Conservation (phyloP, 2,113 vertebrate genomes). For the Archocentrus centrarchus region DNA sequence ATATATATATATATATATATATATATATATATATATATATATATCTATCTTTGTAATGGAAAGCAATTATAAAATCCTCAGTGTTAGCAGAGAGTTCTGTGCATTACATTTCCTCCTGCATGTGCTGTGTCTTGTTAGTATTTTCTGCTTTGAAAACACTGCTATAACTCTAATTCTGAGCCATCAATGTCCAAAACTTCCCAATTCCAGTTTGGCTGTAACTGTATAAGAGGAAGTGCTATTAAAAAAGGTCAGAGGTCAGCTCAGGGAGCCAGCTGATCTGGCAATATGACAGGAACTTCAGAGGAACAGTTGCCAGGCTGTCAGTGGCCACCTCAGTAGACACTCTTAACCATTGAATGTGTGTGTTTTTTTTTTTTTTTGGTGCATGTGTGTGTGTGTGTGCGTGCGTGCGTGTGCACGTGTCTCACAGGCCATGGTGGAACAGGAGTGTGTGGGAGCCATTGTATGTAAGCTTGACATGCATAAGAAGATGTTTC, state of each 20-base stretch:
- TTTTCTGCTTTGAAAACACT: constrained; percentile 8
- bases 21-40: background rate
- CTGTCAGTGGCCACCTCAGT: background rate
- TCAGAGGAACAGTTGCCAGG: background rate
- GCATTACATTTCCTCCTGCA: background rate
- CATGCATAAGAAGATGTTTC: constrained; percentile 99
- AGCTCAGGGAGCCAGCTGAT: constrained; percentile 15
- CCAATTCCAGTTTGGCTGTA: constrained; percentile 35
- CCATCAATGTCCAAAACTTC: constrained; percentile 32
- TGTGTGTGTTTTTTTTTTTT: background rate
- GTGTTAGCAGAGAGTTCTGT: background rate
- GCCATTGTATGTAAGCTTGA: constrained; percentile 99
- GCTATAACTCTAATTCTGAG: constrained; percentile 3
- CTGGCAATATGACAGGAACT: constrained; percentile 28
- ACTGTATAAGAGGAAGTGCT: constrained; percentile 46
- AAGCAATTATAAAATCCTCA: background rate
- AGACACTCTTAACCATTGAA: background rate
- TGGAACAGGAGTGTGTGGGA: constrained; percentile 98
- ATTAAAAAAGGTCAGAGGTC: constrained; percentile 48
- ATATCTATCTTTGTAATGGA: rapidly evolving
- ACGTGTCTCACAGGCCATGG: constrained; percentile 90
- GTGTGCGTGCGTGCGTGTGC: constrained; percentile 3
- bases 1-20: no score
- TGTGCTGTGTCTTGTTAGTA: background rate
- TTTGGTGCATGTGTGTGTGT: no score